Base-by-base conservation (phyloP, 2,797 vertebrate genomes). In the Dendrocincla tyrannina region DNA sequence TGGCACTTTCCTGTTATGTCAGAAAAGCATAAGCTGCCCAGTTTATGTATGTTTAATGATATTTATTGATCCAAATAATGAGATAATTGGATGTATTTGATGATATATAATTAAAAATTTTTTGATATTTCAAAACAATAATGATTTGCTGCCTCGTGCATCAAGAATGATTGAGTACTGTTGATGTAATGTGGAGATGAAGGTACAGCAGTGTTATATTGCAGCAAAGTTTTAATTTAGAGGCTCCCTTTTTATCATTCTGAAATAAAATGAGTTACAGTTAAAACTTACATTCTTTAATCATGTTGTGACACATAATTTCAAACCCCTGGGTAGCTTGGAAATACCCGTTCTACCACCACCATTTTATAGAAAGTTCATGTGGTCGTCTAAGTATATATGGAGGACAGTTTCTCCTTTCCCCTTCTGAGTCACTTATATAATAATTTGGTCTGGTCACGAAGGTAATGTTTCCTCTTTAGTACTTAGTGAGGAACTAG, bases 41-140 rank as follows among this genome's bases (percentile, higher is more conserved):
- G 37, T 89, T 88, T 89, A 46, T 88, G 17, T 95, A 60, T 30
- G 3, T 75, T 83, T 87, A 90, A 41, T 67, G 58, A 13, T 72
- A 19, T 17, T 60, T 96, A 13, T 73, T 94, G 56, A 87, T 89
- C 56, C 49, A 86, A 72, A 50, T 89, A 89, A 85, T 47, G 50
- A 52, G 17, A 56, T 78, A 47, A 81, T 91, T 85, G 82, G 60
- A 79, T 92, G 25, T 6, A 88, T 89, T 91, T 86, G 14, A 30
- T 90, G 64, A 67, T 30, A 84, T 69, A 64, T 78, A 79, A 66
- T 81, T 47, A 13, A 73, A 64, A 13, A 19, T 59, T 84, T 94
- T 78, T 63, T 85, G 44, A 8, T 92, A 81, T 66, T 90, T 81
- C 82, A 93, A 96, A 95, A 55, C 35, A 78, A 18, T 78, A 74